Conservation (phyloP, 2,113 vertebrate genomes). For the Ptychochromis oligacanthus region DNA sequence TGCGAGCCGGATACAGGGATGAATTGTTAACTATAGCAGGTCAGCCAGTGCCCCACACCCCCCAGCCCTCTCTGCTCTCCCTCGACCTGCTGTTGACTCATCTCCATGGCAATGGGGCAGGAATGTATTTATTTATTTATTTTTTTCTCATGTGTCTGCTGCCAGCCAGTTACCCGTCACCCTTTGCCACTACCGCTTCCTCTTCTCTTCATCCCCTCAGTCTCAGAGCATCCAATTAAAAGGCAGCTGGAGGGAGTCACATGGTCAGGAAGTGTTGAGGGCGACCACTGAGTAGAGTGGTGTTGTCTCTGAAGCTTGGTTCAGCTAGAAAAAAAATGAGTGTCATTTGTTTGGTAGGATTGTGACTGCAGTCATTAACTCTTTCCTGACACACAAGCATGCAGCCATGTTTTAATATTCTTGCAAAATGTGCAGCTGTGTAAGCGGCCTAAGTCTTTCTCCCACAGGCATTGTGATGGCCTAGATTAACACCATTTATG, state of each 20-base stretch:
- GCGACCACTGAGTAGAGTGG: slow-evolving; percentile 24
- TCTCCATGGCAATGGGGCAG: slow-evolving; percentile 70
- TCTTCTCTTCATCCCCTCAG: slow-evolving; percentile 28
- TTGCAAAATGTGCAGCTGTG: not conserved
- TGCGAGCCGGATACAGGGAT: slow-evolving; percentile 76
- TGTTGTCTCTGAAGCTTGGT: slow-evolving; percentile 31
- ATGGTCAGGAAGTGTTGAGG: slow-evolving; percentile 53
- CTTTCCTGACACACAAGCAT: slow-evolving; percentile 1
- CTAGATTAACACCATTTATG: not conserved
- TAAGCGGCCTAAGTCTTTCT: not conserved
- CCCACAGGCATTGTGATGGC: not conserved
- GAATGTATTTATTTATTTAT: slow-evolving; percentile 75
- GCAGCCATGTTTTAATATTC: not conserved
- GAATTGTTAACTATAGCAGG: slow-evolving; percentile 80
- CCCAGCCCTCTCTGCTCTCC: slow-evolving; percentile 28
- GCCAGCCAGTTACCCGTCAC: slow-evolving; percentile 43
- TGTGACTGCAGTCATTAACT: slow-evolving; percentile 14
- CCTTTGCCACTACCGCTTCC: slow-evolving; percentile 25
- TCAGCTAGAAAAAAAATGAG: slow-evolving; percentile 30
- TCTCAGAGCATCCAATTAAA: slow-evolving; percentile 48
- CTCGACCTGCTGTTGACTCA: slow-evolving; percentile 74
- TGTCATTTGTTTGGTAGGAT: slow-evolving; percentile 35
- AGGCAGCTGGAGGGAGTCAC: slow-evolving; percentile 37
- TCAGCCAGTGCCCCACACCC: slow-evolving; percentile 66
- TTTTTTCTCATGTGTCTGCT: slow-evolving; percentile 59